Evolutionary conservation across 1,140 invertebrate species (phyloP).

Genomic region (Latrodectus geometricus): DNA sequence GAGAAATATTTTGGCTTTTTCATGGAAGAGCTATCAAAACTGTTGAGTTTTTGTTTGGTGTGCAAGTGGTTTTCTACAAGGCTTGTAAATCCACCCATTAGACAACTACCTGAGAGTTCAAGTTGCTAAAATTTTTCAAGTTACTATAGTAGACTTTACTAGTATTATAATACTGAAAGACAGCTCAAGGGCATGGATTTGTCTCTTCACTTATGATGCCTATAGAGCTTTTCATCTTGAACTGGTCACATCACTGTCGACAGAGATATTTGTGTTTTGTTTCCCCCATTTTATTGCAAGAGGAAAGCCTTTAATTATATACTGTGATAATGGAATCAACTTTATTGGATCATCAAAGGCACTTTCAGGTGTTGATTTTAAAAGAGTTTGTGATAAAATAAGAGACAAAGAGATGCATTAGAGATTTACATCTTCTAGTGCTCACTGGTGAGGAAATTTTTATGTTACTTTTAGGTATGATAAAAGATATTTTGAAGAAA

Average conservation of each 20-base stretch:
- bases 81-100: too few species aligned
- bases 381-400: not conserved
- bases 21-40: conserved; percentile 1
- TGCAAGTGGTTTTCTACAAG: not conserved
- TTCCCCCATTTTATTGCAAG: conserved; percentile 68
- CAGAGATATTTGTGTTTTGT: conserved; percentile 67
- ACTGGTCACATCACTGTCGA: conserved; percentile 66
- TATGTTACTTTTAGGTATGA: not conserved
- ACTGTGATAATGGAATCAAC: conserved; percentile 68
- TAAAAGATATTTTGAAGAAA: not conserved
- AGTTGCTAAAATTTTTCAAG: too few species aligned
- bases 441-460: not conserved
- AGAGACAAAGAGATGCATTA: not conserved
- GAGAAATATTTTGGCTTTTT: conserved; percentile 17
- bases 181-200: conserved; percentile 4
- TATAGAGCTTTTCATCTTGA: conserved; percentile 65
- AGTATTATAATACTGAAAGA: conserved; percentile 66
- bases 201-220: conserved; percentile 10
- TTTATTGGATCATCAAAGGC: conserved; percentile 65
- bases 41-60: not conserved
- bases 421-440: not conserved
- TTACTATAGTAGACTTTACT: conserved; percentile 66
- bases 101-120: conserved; percentile 63
- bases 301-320: too few species aligned
- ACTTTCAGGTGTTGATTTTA: not conserved